Base-by-base conservation (phyloP, 2,797 vertebrate species). In the Siniperca undulata region DNA sequence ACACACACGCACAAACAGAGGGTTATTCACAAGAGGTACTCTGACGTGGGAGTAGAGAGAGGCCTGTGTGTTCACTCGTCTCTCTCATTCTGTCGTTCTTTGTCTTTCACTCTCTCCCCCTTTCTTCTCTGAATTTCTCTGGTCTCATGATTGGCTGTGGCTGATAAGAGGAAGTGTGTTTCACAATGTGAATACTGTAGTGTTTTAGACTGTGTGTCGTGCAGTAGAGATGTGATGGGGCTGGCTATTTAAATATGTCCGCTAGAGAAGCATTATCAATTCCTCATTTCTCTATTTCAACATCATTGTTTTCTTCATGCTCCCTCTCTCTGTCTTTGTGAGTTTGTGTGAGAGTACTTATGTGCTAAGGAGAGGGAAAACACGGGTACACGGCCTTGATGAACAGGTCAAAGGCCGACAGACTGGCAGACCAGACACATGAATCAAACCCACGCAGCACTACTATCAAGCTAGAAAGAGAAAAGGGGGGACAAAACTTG, bases 21-120 rank as follows among this genome's bases (percentile, higher is more conserved):
- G 60, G 27, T 81, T 72, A 62, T 90, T 89, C 77, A 84, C 52
- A 7, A 24, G 55, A 69, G 62, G n/a, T 36, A 4, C 71, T 79
- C 68, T 89, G 83, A 88, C 20, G 24, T 86, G 74, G 79, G 79
- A 86, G 83, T 42, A 58, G 74, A 87, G 81, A 77, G 70, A 78
- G 48, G 69, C 53, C 65, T 70, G 77, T 81, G 70, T 86, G 70
- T 87, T 78, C 56, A 77, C 78, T 86, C 3, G 6, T 71, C 74
- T 20, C 50, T 80, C 58, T 68, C 40, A 55, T 58, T 77, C 66
- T 83, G 65, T 71, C 34, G 0, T 67, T 83, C 67, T 82, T 81
- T 83, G 70, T 85, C 62, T 86, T 70, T 67, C 53, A 22, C 34
- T 42, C 60, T 69, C 71, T 77, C 24, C 3, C 42, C 17, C 4